A percentile compares a stretch with the other conserved stretches of the same genome.
Conservation (phyloP, 2,888 invertebrate species). For the Drosophila birchii region DNA sequence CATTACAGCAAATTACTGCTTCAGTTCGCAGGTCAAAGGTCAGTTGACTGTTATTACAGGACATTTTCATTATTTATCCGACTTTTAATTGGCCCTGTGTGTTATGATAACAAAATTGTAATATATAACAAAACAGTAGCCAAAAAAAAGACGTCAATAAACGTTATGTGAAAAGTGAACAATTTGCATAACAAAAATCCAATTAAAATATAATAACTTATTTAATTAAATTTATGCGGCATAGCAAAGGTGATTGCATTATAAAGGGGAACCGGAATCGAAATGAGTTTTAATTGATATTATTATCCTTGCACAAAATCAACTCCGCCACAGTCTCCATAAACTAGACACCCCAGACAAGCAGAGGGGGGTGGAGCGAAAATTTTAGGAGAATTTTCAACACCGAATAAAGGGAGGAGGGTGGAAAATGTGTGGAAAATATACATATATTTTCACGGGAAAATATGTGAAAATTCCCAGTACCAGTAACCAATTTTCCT, state of each 20-base stretch:
- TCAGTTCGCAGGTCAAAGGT: conserved; percentile 46
- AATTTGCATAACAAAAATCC: conserved; percentile 60
- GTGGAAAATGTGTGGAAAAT: conserved; percentile 15
- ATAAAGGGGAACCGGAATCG: conserved; percentile 18
- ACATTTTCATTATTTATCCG: conserved; percentile 38
- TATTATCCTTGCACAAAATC: conserved; percentile 11
- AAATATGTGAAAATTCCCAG: conserved; percentile 65
- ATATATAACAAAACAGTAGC: background rate
- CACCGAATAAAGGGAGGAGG: conserved; percentile 43
- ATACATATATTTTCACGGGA: conserved; percentile 63
- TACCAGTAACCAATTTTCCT: background rate
- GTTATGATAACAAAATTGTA: conserved; percentile 24
- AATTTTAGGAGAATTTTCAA: conserved; percentile 17
- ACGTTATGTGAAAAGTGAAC: conserved; percentile 24
- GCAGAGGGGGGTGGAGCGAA: background rate
- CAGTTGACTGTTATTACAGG: conserved; percentile 33
- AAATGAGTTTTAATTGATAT: conserved; percentile 60
- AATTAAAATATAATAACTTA: conserved; percentile 74
- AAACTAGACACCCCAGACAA: conserved; percentile 30
- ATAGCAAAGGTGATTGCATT: conserved; percentile 29
- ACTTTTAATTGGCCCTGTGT: conserved; percentile 40
- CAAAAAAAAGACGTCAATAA: conserved; percentile 4
- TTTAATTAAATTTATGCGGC: conserved; percentile 71
- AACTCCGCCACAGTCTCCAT: conserved; percentile 8
- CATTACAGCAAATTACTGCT: conserved; percentile 51